A percentile compares a stretch with the other conserved stretches of the same genome.
Evolutionary conservation across 1,140 invertebrate species (phyloP).

Genomic region (Holcopasites calliopsidis): DNA sequence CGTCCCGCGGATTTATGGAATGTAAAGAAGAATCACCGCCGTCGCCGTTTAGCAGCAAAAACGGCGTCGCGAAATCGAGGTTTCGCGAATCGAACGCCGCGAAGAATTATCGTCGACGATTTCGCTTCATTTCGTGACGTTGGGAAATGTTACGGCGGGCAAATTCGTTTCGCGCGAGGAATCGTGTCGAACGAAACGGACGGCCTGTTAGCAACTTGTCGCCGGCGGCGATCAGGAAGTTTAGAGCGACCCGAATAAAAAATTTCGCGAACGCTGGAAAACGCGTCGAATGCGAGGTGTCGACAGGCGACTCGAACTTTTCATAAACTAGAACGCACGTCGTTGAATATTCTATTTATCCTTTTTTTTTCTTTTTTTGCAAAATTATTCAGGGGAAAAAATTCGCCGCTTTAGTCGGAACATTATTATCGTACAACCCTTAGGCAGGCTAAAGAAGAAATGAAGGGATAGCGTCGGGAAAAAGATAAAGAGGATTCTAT

Average conservation of each 20-base stretch:
- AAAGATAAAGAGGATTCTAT: slow-evolving; percentile 9
- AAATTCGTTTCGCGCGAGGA: not conserved
- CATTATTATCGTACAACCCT: not conserved
- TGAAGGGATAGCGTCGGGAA: not conserved
- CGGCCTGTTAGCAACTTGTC: not conserved
- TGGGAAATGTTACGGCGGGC: not conserved
- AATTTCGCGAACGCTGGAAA: not conserved
- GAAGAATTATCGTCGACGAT: slow-evolving; percentile 6
- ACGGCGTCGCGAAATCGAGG: not conserved
- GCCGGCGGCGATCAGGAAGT: too few relatives aligned
- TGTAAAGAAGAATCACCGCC: not conserved
- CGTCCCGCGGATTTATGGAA: not conserved
- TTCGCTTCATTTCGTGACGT: not conserved
- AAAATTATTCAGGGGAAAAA: not conserved
- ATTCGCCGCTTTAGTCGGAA: not conserved
- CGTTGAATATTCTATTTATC: too few relatives aligned
- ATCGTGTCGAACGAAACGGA: not conserved
- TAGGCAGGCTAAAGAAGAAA: not conserved
- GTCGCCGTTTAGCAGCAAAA: not conserved
- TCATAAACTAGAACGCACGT: too few relatives aligned
- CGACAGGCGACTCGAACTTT: not conserved
- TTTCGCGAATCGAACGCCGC: not conserved
- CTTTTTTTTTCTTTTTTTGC: not conserved
- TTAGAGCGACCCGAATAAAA: not conserved
- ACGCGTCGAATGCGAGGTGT: too few relatives aligned